A percentile compares a stretch with the other conserved stretches of the same genome.
Evolutionary conservation across 2,797 vertebrate species (phyloP).

Genomic region (Fistularia commersonii): DNA sequence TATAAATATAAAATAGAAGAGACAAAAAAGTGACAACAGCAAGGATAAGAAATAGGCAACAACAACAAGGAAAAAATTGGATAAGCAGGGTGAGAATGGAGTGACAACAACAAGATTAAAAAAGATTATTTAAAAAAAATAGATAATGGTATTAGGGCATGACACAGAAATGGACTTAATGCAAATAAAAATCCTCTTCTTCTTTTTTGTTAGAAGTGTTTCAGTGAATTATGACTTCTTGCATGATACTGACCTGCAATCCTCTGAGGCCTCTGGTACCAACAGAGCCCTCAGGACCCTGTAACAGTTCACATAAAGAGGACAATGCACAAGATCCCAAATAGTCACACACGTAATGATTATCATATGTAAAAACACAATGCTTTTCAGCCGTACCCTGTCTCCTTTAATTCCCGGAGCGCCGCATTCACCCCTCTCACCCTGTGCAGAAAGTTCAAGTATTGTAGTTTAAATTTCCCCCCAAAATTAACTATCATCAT

Average conservation of each 20-base stretch:
- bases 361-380: neutral
- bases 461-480: slow-evolving; percentile 1
- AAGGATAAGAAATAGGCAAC: no score
- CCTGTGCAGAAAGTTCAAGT: slow-evolving; percentile 63
- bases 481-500: slow-evolving; percentile 4
- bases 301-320: slow-evolving; percentile 16
- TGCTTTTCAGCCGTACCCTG: slow-evolving; percentile 64
- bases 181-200: no score
- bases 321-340: neutral
- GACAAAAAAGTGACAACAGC: no score
- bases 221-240: no score
- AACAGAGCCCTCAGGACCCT: slow-evolving; percentile 85
- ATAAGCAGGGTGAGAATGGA: no score
- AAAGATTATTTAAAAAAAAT: no score
- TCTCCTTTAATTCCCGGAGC: slow-evolving; percentile 91
- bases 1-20: no score
- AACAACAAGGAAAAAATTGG: no score
- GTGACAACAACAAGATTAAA: no score
- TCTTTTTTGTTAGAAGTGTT: no score
- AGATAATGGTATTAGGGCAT: no score
- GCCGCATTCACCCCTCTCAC: slow-evolving; percentile 88
- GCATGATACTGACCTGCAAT: slow-evolving; percentile 74
- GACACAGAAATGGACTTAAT: no score
- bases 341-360: slow-evolving; percentile 1
- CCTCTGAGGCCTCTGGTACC: slow-evolving; percentile 83